Conservation (phyloP, 2,888 invertebrate species). For the Trichogramma evanescens region DNA sequence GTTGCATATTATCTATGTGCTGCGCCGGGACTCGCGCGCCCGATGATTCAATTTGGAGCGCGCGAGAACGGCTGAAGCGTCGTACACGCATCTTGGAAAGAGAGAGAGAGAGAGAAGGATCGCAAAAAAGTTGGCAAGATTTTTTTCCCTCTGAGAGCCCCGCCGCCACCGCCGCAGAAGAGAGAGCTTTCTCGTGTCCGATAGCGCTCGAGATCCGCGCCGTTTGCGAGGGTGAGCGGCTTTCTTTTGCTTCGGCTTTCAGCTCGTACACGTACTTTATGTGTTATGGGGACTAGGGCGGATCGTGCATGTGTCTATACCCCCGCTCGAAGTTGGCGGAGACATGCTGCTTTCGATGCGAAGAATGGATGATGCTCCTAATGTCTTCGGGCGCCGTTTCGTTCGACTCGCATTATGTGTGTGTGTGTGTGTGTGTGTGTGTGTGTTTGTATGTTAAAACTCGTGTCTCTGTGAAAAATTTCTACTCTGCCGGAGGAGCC, state of each 20-base stretch:
- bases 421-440: too few relatives aligned
- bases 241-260: constrained; percentile 10
- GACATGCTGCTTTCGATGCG: too few relatives aligned
- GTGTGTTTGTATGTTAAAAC: too few relatives aligned
- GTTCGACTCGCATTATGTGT: too few relatives aligned
- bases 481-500: too few relatives aligned
- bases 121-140: not conserved
- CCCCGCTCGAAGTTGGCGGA: too few relatives aligned
- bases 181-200: constrained; percentile 45
- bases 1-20: not conserved
- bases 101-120: not conserved
- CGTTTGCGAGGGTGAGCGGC: constrained; percentile 24
- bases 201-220: constrained; percentile 25
- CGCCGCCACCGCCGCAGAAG: constrained; percentile 20
- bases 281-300: too few relatives aligned
- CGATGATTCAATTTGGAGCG: not conserved
- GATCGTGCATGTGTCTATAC: constrained; percentile 8
- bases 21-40: too few relatives aligned
- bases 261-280: not conserved
- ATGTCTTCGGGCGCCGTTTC: too few relatives aligned
- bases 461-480: too few relatives aligned
- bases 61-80: constrained; percentile 3
- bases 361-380: too few relatives aligned
- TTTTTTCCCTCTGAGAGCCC: not conserved
- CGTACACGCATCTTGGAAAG: too few relatives aligned